Conservation (phyloP, 2,888 invertebrate genomes). For the Agrochola litura region DNA sequence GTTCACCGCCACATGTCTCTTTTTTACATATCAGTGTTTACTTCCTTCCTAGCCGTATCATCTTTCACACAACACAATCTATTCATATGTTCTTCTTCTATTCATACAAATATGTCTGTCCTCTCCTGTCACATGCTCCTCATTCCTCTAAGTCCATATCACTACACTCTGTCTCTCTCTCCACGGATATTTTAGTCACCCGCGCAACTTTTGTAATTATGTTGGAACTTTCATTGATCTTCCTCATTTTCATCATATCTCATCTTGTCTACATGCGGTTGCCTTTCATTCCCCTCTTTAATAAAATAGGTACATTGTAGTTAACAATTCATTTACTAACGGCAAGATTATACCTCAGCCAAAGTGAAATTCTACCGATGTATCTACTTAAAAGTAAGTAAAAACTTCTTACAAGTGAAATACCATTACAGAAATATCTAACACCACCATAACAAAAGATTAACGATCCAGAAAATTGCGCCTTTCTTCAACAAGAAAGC, state of each 20-base stretch:
- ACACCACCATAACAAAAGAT: slow-evolving; percentile 15
- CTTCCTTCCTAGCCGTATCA: no score
- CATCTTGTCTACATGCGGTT: no score
- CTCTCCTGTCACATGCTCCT: not conserved
- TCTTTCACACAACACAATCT: not conserved
- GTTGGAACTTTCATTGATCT: no score
- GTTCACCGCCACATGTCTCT: not conserved
- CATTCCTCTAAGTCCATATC: not conserved
- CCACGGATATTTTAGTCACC: not conserved
- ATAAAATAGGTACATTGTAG: not conserved
- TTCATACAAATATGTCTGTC: no score
- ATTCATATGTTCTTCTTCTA: no score
- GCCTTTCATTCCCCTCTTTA: no score
- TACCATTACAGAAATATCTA: not conserved
- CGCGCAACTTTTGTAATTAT: not conserved
- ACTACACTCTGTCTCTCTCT: not conserved
- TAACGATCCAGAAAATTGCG: slow-evolving; percentile 28
- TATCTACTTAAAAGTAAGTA: not conserved
- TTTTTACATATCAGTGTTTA: not conserved
- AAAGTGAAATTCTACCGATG: not conserved
- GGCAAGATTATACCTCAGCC: no score
- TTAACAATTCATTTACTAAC: not conserved
- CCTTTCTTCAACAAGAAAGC: slow-evolving; percentile 35
- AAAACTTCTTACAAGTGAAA: not conserved
- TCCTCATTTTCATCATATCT: no score